Evolutionary conservation across 2,113 vertebrate species (phyloP).

Genomic region (Erpornis zantholeuca): DNA sequence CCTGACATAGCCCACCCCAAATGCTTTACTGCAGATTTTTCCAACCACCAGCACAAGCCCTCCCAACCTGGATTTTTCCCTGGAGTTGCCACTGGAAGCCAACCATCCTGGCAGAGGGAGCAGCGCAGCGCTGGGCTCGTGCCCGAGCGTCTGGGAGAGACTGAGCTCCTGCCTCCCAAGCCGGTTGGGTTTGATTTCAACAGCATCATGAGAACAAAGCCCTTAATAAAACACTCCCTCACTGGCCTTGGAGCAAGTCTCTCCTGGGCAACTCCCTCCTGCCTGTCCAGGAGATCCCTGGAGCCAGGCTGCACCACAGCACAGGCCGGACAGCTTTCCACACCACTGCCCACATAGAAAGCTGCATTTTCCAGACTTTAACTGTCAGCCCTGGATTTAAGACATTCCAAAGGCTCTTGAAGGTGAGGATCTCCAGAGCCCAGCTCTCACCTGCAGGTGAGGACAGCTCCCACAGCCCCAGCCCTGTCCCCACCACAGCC

Average conservation of each 20-base stretch:
- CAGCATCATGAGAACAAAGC: neutral
- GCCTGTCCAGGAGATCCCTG: neutral
- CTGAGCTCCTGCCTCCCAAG: neutral
- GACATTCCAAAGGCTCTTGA: neutral
- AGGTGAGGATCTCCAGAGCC: neutral
- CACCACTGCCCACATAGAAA: fast-evolving
- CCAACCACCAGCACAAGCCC: neutral
- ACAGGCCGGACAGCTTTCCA: neutral
- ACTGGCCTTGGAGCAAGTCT: neutral
- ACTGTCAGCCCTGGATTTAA: neutral
- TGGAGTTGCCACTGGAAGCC: neutral
- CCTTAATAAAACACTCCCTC: neutral
- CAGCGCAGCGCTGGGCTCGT: fast-evolving
- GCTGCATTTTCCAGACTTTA: neutral
- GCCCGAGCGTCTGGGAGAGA: neutral
- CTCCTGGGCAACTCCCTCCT: neutral
- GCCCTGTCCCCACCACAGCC: neutral
- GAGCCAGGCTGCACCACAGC: fast-evolving
- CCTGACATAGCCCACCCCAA: neutral
- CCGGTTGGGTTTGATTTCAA: neutral
- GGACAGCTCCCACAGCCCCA: neutral
- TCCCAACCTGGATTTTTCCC: constrained; percentile 8
- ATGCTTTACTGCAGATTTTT: neutral
- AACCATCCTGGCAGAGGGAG: neutral
- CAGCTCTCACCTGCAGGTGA: neutral